phyloP scores from a whole-genome alignment of 2,113 vertebrate genomes.

The Piprites chloris region DNA sequence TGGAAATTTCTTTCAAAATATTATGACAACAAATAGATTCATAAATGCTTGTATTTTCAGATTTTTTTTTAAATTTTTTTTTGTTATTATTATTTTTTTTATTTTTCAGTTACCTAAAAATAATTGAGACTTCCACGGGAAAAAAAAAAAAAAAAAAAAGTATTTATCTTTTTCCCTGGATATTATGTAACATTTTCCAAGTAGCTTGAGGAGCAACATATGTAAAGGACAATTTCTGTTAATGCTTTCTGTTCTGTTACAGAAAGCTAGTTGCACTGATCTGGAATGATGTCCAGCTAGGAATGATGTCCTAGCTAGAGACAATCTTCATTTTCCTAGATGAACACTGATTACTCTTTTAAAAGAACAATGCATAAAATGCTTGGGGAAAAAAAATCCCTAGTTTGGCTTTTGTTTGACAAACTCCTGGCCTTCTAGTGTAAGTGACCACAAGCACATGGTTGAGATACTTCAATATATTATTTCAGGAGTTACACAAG shows the following conservation, averaged over 20 bases:
- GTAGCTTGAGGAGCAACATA: not conserved
- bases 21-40: not conserved
- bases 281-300: not conserved
- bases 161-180: not conserved
- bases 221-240: not conserved
- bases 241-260: not conserved
- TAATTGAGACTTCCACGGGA: not conserved
- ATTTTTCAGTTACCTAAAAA: not conserved
- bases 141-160: not conserved
- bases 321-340: not conserved
- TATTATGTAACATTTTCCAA: not conserved
- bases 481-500: not conserved
- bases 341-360: not conserved
- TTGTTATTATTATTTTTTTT: not conserved
- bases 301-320: not conserved
- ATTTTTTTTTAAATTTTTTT: not conserved
- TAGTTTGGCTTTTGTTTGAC: not conserved
- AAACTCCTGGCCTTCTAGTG: not conserved
- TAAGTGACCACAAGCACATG: not conserved
- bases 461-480: not conserved
- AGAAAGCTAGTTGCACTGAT: not conserved
- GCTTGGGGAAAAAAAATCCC: not conserved
- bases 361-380: not conserved
- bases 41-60: not conserved
- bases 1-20: not conserved